Conservation (phyloP, 2,113 vertebrate species). For the Pollimyrus isidori region DNA sequence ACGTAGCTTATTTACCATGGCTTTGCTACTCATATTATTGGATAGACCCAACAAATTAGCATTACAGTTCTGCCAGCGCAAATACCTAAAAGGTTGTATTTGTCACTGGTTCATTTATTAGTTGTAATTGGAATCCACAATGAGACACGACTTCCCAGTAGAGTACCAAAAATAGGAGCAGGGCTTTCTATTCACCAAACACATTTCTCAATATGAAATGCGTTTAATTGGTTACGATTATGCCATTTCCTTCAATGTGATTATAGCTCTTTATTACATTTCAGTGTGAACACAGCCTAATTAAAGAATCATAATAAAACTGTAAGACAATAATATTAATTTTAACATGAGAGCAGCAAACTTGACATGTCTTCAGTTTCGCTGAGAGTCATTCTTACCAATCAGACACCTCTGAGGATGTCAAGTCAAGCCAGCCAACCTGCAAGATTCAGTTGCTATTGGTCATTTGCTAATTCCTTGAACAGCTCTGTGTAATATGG, state of each 20-base stretch:
- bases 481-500: neutral
- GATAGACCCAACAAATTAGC: too few species aligned
- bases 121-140: neutral
- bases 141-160: neutral
- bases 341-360: neutral
- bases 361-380: neutral
- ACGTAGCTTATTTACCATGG: too few species aligned
- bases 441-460: neutral
- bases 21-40: too few species aligned
- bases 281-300: neutral
- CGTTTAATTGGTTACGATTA: conserved; percentile 3
- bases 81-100: neutral
- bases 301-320: neutral
- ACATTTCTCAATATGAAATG: neutral
- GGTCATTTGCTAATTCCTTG: neutral
- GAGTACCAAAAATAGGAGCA: neutral
- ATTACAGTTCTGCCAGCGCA: neutral
- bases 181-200: neutral
- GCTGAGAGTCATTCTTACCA: neutral
- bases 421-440: neutral
- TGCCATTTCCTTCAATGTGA: neutral
- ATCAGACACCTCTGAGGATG: neutral
- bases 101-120: neutral
- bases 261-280: neutral
- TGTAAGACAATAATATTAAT: neutral